Evolutionary conservation across 2,888 invertebrate species (phyloP), one percentile per base, ranked within the genome.

Genomic region (Drosophila fungiperda): DNA sequence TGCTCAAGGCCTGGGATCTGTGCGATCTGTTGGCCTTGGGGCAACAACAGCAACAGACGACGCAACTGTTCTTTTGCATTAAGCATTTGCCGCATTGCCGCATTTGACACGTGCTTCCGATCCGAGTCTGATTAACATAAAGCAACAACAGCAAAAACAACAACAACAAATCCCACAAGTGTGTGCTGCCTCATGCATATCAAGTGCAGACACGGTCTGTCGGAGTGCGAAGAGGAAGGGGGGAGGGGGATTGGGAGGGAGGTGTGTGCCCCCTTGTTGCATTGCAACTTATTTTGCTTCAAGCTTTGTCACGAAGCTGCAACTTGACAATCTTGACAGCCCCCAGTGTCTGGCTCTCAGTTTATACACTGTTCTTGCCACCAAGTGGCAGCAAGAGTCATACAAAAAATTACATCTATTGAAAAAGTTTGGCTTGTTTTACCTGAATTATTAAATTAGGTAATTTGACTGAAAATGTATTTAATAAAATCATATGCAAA

Each of bases 81-180:
- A 75, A 72, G 78, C 71, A 63, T 76, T 78, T 80, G 77, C 77
- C 75, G 75, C 76, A 79, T 74, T 72, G 80, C 82, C 80, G 79
- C 90, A 90, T 89, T 90, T 92, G 92, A 92, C 92, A 92, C 92
- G 92, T 92, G 92, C 92, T 92, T 90, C 91, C 92, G 91, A 92
- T 89, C 87, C 40, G 50, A 78, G 74, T 63, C 64, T 68, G 72
- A 77, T 78, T 82, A 80, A 32, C 90, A 85, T 78, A 85, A 87
- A 60, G 45, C 48, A 73, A 69, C 58, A 59, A 63, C 38, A 66
- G 36, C 58, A 73, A 36, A 35, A 66, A 68, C 35, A 53, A 72
- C 59, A 76, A 75, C 58, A 75, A 81, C 83, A 86, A 89, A 87
- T 89, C 80, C 76, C 80, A 80, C 88, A 78, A 86, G 89, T 82